These are phyloP conservation scores for Bellardia bayeri DNA, from an alignment of 2,888 invertebrate species.

Conservation along the genomic window DNA sequence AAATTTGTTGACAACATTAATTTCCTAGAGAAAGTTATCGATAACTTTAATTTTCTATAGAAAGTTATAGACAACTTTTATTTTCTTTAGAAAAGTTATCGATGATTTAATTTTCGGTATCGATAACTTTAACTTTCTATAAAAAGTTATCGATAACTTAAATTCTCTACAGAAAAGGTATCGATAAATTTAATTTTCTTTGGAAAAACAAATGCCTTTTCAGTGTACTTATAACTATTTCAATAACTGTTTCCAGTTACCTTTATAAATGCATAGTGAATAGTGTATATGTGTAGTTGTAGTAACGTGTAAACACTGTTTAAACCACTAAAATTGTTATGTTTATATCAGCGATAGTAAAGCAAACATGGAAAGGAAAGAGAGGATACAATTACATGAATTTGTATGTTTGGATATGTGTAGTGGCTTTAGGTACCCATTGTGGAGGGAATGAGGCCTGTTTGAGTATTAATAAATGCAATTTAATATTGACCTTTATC, in stretches of 20 bases:
- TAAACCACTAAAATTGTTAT: slow-evolving; percentile 64
- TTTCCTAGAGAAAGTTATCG: too few species aligned
- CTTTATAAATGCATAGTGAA: neutral
- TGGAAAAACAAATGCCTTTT: neutral
- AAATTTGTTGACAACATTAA: too few species aligned
- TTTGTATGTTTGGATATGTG: neutral
- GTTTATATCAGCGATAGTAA: slow-evolving; percentile 44
- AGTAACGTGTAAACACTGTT: slow-evolving; percentile 56
- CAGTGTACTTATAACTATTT: neutral
- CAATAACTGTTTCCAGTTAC: neutral
- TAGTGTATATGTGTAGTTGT: slow-evolving; percentile 36
- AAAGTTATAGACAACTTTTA: too few species aligned
- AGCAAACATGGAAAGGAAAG: slow-evolving; percentile 10
- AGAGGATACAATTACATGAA: neutral
- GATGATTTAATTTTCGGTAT: too few species aligned
- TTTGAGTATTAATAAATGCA: slow-evolving; percentile 66
- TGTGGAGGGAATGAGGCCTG: neutral
- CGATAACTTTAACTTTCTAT: too few species aligned
- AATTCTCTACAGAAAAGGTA: too few species aligned
- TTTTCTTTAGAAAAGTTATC: too few species aligned
- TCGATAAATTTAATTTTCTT: too few species aligned
- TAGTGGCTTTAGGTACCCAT: neutral
- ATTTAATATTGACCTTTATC: slow-evolving; percentile 67
- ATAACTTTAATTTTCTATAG: too few species aligned
- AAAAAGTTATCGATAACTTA: too few species aligned